A percentile compares a stretch with the other conserved stretches of the same genome.
Evolutionary conservation across 2,888 invertebrate genomes (phyloP).

Genomic region (Pristionchus fissidentatus): DNA sequence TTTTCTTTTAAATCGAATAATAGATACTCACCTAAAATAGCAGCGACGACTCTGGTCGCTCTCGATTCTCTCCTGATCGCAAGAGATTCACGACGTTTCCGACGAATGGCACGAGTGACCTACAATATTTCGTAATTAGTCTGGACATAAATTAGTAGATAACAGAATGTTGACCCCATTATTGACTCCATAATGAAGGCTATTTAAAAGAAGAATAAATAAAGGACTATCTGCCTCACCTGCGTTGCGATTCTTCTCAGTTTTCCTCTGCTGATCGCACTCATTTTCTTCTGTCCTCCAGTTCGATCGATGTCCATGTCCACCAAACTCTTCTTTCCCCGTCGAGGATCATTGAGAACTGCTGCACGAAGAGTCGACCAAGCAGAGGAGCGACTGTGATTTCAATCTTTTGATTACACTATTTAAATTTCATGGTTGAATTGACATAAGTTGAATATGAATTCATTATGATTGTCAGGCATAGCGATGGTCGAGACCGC

Average conservation of each 20-base stretch:
- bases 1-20: not conserved
- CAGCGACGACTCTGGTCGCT: conserved; percentile 69
- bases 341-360: conserved; percentile 55
- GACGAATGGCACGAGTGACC: conserved; percentile 67
- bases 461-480: no score
- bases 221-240: conserved; percentile 48
- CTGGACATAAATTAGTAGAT: not conserved
- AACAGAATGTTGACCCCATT: no score
- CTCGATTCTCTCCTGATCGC: conserved; percentile 66
- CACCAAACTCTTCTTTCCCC: conserved; percentile 46
- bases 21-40: conserved; percentile 62
- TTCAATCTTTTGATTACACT: not conserved
- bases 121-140: not conserved
- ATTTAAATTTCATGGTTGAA: not conserved
- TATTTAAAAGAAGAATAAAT: not conserved
- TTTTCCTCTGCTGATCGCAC: conserved; percentile 64
- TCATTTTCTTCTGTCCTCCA: conserved; percentile 57
- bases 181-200: not conserved
- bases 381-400: conserved; percentile 59
- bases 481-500: no score
- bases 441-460: no score
- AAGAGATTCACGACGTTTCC: conserved; percentile 65
- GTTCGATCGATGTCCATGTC: conserved; percentile 45
- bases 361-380: conserved; percentile 67
- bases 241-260: conserved; percentile 65